These are phyloP conservation scores for Elachura formosa DNA, from an alignment of 2,113 vertebrate species.

Conservation along the genomic window DNA sequence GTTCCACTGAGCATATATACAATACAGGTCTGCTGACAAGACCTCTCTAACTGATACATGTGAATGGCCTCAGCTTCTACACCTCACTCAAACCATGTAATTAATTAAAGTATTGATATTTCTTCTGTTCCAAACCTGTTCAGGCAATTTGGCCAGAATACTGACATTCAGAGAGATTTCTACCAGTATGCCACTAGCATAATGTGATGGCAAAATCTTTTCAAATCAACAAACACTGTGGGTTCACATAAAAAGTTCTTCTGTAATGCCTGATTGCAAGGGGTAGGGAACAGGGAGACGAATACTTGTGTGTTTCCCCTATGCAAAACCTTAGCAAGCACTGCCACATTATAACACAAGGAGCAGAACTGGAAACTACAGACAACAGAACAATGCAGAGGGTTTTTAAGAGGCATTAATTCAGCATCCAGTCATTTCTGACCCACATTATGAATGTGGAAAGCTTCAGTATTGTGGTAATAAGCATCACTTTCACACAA, in stretches of 20 bases:
- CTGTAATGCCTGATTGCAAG: accelerated
- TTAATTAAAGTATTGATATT: not conserved
- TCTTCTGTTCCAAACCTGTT: not conserved
- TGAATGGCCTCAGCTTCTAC: not conserved
- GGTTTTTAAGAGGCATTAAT: not conserved
- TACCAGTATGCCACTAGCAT: not conserved
- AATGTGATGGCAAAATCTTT: not conserved
- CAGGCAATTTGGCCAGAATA: not conserved
- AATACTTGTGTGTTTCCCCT: not conserved
- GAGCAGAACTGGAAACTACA: not conserved
- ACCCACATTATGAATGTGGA: not conserved
- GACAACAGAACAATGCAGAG: not conserved
- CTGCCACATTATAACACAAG: not conserved
- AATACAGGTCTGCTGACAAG: not conserved
- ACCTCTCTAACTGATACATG: not conserved
- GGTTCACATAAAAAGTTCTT: not conserved
- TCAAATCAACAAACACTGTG: not conserved
- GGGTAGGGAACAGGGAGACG: not conserved
- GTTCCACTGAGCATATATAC: not conserved
- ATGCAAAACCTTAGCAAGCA: accelerated
- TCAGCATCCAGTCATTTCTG: not conserved
- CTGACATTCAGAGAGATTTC: not conserved
- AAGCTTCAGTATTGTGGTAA: not conserved
- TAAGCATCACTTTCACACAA: not conserved
- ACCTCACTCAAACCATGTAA: not conserved